Conservation (phyloP, 2,888 invertebrate genomes). For the Resseliella maxima region DNA sequence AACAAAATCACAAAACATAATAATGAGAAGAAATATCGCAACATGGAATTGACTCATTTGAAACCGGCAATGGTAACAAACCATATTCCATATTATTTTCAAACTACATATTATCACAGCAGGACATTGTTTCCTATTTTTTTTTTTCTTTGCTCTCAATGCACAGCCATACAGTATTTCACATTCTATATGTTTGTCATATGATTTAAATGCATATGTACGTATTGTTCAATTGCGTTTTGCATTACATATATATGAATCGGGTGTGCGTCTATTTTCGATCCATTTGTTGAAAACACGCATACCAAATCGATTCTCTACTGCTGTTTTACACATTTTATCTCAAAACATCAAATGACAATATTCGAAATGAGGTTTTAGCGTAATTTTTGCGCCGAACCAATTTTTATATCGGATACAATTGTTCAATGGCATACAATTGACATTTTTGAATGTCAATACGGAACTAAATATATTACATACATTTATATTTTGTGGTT, state of each 20-base stretch:
- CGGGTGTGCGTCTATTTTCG: not conserved
- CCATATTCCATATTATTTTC: slow-evolving; percentile 25
- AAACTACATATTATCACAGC: slow-evolving; percentile 41
- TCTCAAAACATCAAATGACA: too few relatives aligned
- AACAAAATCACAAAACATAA: not conserved
- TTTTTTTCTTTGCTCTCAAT: not conserved
- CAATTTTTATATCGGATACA: too few relatives aligned
- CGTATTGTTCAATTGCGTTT: slow-evolving; percentile 3
- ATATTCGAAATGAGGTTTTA: too few relatives aligned
- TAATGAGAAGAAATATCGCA: not conserved
- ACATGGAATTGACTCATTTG: slow-evolving; percentile 24
- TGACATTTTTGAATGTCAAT: too few relatives aligned
- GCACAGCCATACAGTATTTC: not conserved
- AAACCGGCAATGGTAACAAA: not conserved
- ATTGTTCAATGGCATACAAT: not conserved
- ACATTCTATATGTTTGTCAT: not conserved
- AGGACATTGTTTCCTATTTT: slow-evolving; percentile 43
- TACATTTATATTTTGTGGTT: too few relatives aligned
- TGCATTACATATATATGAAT: not conserved
- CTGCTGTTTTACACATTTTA: too few relatives aligned
- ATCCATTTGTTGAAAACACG: too few relatives aligned
- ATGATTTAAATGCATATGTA: not conserved
- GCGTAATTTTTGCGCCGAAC: too few relatives aligned
- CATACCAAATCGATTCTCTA: too few relatives aligned
- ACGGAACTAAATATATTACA: too few relatives aligned